Percentiles rank a stretch among this genome's conserved stretches.
Evolutionary conservation across 2,888 invertebrate genomes (phyloP).

Genomic region (Drosophila dives): DNA sequence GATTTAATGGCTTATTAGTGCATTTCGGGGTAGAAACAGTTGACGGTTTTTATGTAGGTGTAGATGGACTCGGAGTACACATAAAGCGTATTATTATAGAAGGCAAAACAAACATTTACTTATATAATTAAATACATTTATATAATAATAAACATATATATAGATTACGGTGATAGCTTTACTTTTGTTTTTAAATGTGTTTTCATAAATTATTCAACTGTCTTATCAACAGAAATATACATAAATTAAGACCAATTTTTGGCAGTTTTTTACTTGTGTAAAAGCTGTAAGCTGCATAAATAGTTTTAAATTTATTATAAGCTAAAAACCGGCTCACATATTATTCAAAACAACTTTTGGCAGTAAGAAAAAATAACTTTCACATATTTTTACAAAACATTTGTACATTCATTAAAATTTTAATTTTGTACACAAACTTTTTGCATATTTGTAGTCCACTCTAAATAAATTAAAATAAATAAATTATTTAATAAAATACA

Average conservation of each 20-base stretch:
- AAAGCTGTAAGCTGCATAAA: background rate
- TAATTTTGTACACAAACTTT: background rate
- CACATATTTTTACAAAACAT: background rate
- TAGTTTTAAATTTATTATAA: background rate
- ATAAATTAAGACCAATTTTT: background rate
- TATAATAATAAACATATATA: background rate
- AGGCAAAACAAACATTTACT: background rate
- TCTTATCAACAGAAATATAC: background rate
- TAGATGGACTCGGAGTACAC: background rate
- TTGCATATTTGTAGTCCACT: background rate
- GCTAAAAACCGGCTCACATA: background rate
- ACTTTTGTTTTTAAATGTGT: background rate
- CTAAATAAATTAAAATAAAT: background rate
- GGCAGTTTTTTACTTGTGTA: background rate
- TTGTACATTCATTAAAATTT: background rate
- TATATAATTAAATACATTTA: background rate
- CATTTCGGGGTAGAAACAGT: constrained; percentile 9
- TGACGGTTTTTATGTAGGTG: background rate
- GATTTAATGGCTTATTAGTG: constrained; percentile 64
- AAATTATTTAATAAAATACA: background rate
- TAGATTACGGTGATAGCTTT: background rate
- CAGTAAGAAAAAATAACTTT: background rate
- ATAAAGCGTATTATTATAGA: background rate
- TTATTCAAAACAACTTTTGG: background rate
- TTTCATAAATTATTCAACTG: background rate